These are phyloP conservation scores for Engraulis encrasicolus DNA, from an alignment of 2,113 vertebrate species.

Conservation along the genomic window DNA sequence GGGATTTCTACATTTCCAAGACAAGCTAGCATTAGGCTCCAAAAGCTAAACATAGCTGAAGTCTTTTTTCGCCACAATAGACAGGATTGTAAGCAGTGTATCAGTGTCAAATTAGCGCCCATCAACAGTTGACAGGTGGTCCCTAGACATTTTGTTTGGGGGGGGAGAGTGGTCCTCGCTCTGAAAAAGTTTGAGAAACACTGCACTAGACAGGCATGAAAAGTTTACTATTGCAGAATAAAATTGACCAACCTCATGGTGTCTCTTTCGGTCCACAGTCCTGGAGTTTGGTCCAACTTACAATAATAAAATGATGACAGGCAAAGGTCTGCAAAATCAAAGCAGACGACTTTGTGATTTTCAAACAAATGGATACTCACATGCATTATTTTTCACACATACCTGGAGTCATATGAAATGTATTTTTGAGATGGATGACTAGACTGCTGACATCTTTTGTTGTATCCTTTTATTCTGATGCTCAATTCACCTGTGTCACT, in stretches of 20 bases:
- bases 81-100: no score
- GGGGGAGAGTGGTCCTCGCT: no score
- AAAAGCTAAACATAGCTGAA: no score
- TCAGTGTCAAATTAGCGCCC: no score
- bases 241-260: background rate
- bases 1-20: no score
- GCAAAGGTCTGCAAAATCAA: background rate
- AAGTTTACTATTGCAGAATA: background rate
- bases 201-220: constrained; percentile 7
- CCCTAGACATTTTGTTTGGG: no score
- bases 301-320: background rate
- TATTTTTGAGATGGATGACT: background rate
- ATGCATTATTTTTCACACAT: background rate
- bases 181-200: no score
- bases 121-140: no score
- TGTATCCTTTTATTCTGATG: background rate
- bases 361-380: background rate
- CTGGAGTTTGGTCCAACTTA: constrained; percentile 1
- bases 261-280: background rate
- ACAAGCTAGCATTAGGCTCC: no score
- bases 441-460: background rate
- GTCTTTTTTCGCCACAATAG: no score
- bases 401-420: background rate
- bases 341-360: background rate
- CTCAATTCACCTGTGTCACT: background rate